Conservation (phyloP, 1,140 invertebrate genomes). For the Polypedilum pembai region DNA sequence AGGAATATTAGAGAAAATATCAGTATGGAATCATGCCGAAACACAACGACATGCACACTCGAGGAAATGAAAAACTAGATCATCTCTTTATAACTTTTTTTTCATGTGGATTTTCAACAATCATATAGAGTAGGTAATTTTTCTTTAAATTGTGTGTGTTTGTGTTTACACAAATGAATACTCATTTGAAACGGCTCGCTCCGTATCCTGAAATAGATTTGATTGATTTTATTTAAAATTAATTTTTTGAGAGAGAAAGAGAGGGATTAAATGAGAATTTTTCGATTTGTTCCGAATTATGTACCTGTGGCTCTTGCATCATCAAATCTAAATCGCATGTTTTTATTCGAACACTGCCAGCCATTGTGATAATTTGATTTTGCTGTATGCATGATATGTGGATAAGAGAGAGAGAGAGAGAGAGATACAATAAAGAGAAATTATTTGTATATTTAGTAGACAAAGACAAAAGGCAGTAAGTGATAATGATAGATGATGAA, state of each 20-base stretch:
- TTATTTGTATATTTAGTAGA: not conserved
- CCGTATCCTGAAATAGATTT: not conserved
- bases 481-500: not conserved
- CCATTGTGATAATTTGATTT: slow-evolving; percentile 44
- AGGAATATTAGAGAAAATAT: not conserved
- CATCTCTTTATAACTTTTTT: not conserved
- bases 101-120: not conserved
- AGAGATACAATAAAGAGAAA: not conserved
- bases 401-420: too few species aligned
- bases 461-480: not conserved
- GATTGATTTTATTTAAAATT: not conserved
- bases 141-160: not conserved
- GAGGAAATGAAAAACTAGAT: not conserved
- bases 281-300: slow-evolving; percentile 22
- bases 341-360: slow-evolving; percentile 48
- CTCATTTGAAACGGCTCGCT: slow-evolving; percentile 56
- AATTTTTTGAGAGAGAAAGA: slow-evolving; percentile 1
- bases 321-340: slow-evolving; percentile 47
- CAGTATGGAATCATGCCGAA: too few species aligned
- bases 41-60: not conserved
- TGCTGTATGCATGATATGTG: slow-evolving; percentile 28
- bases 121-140: not conserved
- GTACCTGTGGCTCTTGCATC: slow-evolving; percentile 35
- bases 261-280: slow-evolving; percentile 16
- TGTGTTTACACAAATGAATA: slow-evolving; percentile 54